Evolutionary conservation across 2,797 vertebrate genomes (phyloP), one percentile per base, ranked within the genome.

Genomic region (Typhlichthys subterraneus): DNA sequence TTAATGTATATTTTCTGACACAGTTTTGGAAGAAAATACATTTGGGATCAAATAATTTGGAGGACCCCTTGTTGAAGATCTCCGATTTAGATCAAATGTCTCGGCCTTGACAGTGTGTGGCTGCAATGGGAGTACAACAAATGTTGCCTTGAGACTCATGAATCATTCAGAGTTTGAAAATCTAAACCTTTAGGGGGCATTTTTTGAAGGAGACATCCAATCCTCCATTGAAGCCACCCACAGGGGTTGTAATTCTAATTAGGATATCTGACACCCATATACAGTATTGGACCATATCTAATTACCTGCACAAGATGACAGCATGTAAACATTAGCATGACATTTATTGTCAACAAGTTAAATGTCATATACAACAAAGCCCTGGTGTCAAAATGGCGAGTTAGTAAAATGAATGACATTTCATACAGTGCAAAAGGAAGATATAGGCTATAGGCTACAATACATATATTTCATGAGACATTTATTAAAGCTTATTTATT

Each of bases 241-340:
- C 78, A 72, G 72, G 80, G 82, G 87, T 87, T 89, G 86, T 90
- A 89, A 89, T 90, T 94, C 91, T 91, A 93, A 94, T 94, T 92
- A 92, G 90, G 89, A 89, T 66, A 93, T 65, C 4, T 75, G 88
- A 93, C 77, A 76, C 69, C 48, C 23, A 53, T 74, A 47, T 69
- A 29, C 23, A 29, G 23, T 29, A 77, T 72, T 78, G 65, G 71
- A 61, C n/a, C 75, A 11, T 84, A 82, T 92, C 86, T 75, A 9
- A 78, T 93, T 91, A 90, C 91, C 62, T 65, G 78, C 79, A 74
- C 57, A 57, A 57, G 63, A 77, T 77, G 61, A 84, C 71, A 84
- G 69, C 57, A 75, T 86, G 56, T 80, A 71, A 89, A 84, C 53
- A 74, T 17, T 59, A 72, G 61, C 68, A 67, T 38, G 31, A 69